These are phyloP conservation scores for Lipophrys pholis DNA, from an alignment of 2,113 vertebrate genomes.

Conservation along the genomic window DNA sequence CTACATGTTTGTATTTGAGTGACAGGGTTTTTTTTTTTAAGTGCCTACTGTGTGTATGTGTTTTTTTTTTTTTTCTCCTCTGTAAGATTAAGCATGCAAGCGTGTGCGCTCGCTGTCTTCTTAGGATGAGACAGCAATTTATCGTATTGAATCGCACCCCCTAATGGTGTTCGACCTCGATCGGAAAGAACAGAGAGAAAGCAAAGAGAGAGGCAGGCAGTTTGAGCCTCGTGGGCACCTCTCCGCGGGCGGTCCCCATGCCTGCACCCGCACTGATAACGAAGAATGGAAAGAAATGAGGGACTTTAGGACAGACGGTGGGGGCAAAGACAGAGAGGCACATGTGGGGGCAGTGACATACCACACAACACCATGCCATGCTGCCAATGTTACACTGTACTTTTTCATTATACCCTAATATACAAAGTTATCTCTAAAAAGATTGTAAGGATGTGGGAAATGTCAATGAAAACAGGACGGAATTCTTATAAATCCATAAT, in stretches of 20 bases:
- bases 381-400: constrained; percentile 15
- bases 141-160: constrained; percentile 60
- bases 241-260: constrained; percentile 62
- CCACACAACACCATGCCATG: constrained; percentile 2
- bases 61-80: constrained; percentile 11
- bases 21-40: constrained; percentile 16
- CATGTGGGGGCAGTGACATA: neutral
- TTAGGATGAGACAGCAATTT: constrained; percentile 52
- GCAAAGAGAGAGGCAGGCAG: constrained; percentile 40
- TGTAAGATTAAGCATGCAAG: constrained; percentile 5
- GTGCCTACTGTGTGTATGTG: neutral
- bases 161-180: constrained; percentile 62
- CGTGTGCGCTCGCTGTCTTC: constrained; percentile 12
- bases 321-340: constrained; percentile 15
- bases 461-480: no score
- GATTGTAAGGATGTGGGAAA: no score
- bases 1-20: constrained; percentile 11
- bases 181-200: constrained; percentile 64
- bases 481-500: no score
- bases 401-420: neutral
- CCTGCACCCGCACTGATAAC: constrained; percentile 76
- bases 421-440: no score
- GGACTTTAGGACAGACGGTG: constrained; percentile 26
- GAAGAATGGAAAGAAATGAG: constrained; percentile 41
- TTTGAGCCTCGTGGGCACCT: constrained; percentile 63